A percentile compares a stretch with the other conserved stretches of the same genome.
phyloP scores from a whole-genome alignment of 2,113 vertebrate species.

The Leptocoma aspasia region DNA sequence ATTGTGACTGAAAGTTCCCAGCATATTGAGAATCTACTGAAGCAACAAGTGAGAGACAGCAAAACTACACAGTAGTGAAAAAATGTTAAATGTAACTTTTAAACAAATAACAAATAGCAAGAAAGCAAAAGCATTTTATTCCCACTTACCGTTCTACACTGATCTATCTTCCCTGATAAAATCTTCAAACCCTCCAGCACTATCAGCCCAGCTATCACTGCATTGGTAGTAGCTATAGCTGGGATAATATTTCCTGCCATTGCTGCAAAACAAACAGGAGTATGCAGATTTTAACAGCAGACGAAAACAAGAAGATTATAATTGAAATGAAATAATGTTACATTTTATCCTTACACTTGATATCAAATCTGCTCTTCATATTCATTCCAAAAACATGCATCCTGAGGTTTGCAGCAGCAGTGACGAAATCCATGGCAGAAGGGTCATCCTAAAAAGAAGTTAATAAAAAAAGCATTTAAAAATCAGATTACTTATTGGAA shows the following conservation, averaged over 20 bases:
- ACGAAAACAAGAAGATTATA: background rate
- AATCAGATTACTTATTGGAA: background rate
- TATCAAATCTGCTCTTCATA: constrained; percentile 97
- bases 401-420: constrained; percentile 91
- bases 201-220: constrained; percentile 94
- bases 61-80: background rate
- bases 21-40: background rate
- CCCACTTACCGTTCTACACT: constrained; percentile 88
- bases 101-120: background rate
- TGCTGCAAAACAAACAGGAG: constrained; percentile 74
- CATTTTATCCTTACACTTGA: constrained; percentile 88
- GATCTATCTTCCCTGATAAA: constrained; percentile 88
- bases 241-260: constrained; percentile 99
- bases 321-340: background rate
- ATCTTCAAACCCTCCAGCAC: constrained; percentile 94
- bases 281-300: background rate
- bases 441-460: constrained; percentile 85
- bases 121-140: background rate
- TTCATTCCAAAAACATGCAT: constrained; percentile 99
- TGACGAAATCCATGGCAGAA: constrained; percentile 97
- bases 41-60: background rate
- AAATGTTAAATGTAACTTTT: background rate
- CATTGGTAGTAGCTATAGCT: constrained; percentile 98
- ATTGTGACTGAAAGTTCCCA: background rate
- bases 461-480: background rate